Evolutionary conservation across 1,140 invertebrate species (phyloP), one percentile per base, ranked within the genome.

Genomic region (Anthonomus grandis): DNA sequence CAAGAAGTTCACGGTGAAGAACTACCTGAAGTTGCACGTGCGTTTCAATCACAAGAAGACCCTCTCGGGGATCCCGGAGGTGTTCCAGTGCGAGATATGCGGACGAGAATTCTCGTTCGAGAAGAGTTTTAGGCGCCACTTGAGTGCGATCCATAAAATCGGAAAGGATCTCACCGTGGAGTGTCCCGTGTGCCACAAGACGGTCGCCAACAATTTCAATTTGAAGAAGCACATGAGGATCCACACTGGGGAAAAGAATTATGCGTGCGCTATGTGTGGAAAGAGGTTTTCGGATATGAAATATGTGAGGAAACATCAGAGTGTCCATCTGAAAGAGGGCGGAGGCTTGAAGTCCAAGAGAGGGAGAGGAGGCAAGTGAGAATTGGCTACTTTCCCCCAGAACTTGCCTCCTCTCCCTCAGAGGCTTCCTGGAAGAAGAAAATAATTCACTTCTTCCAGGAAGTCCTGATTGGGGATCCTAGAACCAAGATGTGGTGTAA

Each of bases 231-330:
- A 80, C 59, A 62, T 81, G 27, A 71, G 82, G 42, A 83, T 84
- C 38, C 83, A 85, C 62, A 84, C 81, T 1, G 87, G 88, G 4
- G 87, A 91, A 69, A 91, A 92, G 67, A 90, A 91, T 2, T 93
- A 92, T 77, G 90, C 90, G 69, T 94, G 91, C 71, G 81, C 79
- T 22, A 86, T 91, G 70, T 94, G 91, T 73, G 89, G 88, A 27
- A 93, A 93, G 71, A n/a, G 72, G 75, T 89, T 89, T 65, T 86
- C 84, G 0, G 85, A 87, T 66, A 79, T 83, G 4, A 86, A 83
- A 6, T 76, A 75, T 12, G 68, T 86, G 12, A 77, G 81, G 84
- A 52, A 84, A 76, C 52, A 67, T 66, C 10, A 66, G 67, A 17
- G 68, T 66, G 2, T 77, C 78, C 53, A 71, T 72, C n/a, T 73